Base-by-base conservation (phyloP, 2,797 vertebrate genomes). In the Poecile montanus region DNA sequence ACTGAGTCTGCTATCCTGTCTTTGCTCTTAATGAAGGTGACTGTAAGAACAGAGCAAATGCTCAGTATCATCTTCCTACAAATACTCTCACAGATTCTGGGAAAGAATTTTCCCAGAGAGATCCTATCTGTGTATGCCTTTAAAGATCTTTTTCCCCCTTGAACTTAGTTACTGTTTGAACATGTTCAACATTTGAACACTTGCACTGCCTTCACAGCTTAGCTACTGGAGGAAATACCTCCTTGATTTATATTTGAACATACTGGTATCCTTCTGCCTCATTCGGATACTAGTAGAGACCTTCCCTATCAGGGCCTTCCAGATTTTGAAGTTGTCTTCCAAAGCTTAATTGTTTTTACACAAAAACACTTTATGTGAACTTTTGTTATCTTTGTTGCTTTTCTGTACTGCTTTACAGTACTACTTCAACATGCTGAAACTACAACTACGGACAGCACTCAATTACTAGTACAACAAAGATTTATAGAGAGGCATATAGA, bases 341-440 rank as follows among this genome's bases (percentile, higher is more conserved):
- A 57, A 7, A 74, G 17, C 9, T 45, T 20, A 73, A 87, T 5
- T 4, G 1, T 63, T 34, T 10, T 74, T 67, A 6, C 10, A 60
- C 3, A 56, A 44, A 90, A n/a, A 0, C 4, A 16, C 19, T 21
- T 67, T 1, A 2, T 29, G 6, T 65, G 6, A 58, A 44, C 9
- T 66, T 78, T 36, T 6, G n/a, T 65, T 44, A 4, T n/a, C 18
- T 50, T 51, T 27, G 14, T 51, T 53, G 60, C 20, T 83, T 48
- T 70, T 73, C 40, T 32, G 10, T 84, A 44, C 16, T 1, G 7
- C 32, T 56, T 53, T 54, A 15, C 15, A 38, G 8, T 34, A 77
- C 38, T 53, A 9, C 23, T 34, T 75, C 42, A 84, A 7, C 29
- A 22, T 11, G 10, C 22, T 12, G 25, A 70, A 83, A 26, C 3